phyloP scores from a whole-genome alignment of 1,140 invertebrate species.

The Chelonus insularis region DNA sequence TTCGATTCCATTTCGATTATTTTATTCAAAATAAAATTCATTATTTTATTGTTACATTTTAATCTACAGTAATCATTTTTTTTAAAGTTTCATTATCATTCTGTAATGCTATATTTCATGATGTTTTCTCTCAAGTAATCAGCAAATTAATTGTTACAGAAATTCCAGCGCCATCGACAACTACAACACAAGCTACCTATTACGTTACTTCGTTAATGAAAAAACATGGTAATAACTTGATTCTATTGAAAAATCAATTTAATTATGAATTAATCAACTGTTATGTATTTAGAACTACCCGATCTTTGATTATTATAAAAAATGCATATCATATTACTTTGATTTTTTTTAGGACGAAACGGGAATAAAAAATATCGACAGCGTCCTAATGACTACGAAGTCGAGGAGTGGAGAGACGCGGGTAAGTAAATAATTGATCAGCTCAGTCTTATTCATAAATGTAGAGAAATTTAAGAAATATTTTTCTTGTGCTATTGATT shows the following conservation, averaged over 20 bases:
- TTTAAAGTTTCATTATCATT: background rate
- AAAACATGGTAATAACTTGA: conserved; percentile 45
- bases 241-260: background rate
- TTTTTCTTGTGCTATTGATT: no score
- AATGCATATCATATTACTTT: no score
- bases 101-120: background rate
- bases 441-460: no score
- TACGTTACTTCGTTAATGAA: conserved; percentile 46
- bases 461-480: no score
- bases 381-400: conserved; percentile 62
- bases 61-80: background rate
- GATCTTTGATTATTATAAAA: no score
- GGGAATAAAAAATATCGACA: conserved; percentile 49
- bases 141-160: conserved; percentile 56
- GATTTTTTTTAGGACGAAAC: conserved; percentile 48
- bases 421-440: conserved; percentile 61
- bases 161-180: conserved; percentile 72
- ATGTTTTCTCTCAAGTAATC: background rate
- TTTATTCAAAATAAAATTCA: no score
- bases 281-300: no score
- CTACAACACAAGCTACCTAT: conserved; percentile 63
- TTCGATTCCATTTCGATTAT: no score
- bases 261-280: background rate
- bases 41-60: background rate
- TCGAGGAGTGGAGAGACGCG: conserved; percentile 65